Evolutionary conservation across 2,888 invertebrate genomes (phyloP).

Genomic region (Magallana nippona): DNA sequence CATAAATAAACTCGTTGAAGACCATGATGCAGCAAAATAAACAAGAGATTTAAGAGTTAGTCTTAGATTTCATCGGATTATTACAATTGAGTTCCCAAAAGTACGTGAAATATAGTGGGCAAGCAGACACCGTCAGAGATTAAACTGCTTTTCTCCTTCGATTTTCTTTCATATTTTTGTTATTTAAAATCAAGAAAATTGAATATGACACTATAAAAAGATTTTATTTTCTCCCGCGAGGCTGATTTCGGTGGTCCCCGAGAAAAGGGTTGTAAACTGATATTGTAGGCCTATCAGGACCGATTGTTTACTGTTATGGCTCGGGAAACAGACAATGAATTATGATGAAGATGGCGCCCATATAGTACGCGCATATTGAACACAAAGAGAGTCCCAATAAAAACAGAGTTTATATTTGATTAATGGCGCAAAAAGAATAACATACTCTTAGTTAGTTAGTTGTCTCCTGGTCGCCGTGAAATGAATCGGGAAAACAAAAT

Average conservation of each 20-base stretch:
- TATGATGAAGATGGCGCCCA: conserved; percentile 21
- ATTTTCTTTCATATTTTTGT: neutral
- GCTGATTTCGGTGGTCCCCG: neutral
- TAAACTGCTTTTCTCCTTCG: neutral
- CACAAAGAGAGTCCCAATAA: neutral
- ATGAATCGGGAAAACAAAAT: no score
- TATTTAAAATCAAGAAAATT: neutral
- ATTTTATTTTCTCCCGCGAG: neutral
- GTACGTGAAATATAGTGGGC: neutral
- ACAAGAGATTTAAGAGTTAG: neutral
- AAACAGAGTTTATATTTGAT: neutral
- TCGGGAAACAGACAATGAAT: conserved; percentile 32
- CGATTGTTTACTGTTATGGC: conserved; percentile 17
- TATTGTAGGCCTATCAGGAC: neutral
- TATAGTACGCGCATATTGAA: neutral
- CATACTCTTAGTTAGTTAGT: no score
- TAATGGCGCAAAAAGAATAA: conserved; percentile 5
- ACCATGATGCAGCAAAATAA: conserved; percentile 19
- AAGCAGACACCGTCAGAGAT: neutral
- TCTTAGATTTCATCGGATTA: neutral
- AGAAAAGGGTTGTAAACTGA: neutral
- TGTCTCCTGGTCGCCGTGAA: no score
- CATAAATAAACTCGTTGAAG: neutral
- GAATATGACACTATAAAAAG: neutral
- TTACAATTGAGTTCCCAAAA: neutral